Evolutionary conservation across 2,888 invertebrate genomes (phyloP).

Genomic region (Lepidonotus clava): DNA sequence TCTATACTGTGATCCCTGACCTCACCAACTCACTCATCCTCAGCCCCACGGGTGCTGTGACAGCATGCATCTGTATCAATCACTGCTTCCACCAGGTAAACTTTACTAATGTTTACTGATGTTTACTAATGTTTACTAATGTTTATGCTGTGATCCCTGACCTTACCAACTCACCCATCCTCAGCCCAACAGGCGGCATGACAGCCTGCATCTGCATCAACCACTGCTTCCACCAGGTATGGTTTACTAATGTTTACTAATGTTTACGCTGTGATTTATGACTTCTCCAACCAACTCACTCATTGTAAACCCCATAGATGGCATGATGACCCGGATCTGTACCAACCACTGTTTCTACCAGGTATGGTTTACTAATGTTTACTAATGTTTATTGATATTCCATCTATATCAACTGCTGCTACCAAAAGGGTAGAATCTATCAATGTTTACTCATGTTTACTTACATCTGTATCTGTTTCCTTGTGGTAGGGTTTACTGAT

Average conservation of each 20-base stretch:
- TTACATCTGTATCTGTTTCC: no score
- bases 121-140: neutral
- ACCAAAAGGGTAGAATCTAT: no score
- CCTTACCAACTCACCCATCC: neutral
- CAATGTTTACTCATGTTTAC: no score
- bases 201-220: conserved; percentile 47
- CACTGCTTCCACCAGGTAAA: conserved; percentile 47
- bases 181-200: conserved; percentile 39
- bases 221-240: conserved; percentile 46
- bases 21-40: neutral
- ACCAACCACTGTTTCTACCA: no score
- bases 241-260: neutral
- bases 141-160: conserved; percentile 2
- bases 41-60: conserved; percentile 42
- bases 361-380: neutral
- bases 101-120: neutral
- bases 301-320: no score
- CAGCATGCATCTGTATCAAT: conserved; percentile 47
- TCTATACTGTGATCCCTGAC: neutral
- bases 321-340: no score
- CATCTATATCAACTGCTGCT: no score
- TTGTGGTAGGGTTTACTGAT: no score
- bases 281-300: no score
- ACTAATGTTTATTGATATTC: no score
- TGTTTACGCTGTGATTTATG: no score